Evolutionary conservation across 2,113 vertebrate species (phyloP).

Genomic region (Catharus minimus): DNA sequence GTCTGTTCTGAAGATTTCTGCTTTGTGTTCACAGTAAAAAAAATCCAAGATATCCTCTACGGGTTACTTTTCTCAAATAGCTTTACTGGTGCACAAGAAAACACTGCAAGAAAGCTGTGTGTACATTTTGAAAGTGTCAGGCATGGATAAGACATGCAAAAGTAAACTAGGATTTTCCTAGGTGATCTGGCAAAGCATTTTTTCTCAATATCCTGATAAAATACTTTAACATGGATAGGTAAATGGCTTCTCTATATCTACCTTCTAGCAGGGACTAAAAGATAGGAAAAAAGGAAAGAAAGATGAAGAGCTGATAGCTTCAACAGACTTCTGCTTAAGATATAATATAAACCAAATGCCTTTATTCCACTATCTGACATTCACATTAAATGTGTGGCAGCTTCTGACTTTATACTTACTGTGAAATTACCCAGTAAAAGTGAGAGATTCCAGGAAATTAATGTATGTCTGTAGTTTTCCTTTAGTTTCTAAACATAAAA

Average conservation of each 20-base stretch:
- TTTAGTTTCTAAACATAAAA: constrained; percentile 3
- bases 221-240: neutral
- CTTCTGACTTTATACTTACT: constrained; percentile 3
- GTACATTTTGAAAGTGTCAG: neutral
- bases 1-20: neutral
- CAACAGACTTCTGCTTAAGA: neutral
- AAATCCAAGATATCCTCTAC: neutral
- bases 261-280: neutral
- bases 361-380: constrained; percentile 15
- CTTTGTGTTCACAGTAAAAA: neutral
- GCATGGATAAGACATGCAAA: neutral
- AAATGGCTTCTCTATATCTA: neutral
- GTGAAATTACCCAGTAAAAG: neutral
- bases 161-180: neutral
- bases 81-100: neutral
- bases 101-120: neutral
- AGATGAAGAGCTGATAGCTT: constrained; percentile 12
- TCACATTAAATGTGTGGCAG: neutral
- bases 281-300: neutral
- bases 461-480: constrained; percentile 19
- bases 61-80: neutral
- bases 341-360: constrained; percentile 24
- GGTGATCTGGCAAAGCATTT: neutral
- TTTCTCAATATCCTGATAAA: neutral
- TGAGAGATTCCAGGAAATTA: constrained; percentile 2